Percentiles rank a stretch among this genome's conserved stretches.
These are phyloP conservation scores for Nilaparvata lugens DNA, from an alignment of 1,140 invertebrate species.

Conservation along the genomic window DNA sequence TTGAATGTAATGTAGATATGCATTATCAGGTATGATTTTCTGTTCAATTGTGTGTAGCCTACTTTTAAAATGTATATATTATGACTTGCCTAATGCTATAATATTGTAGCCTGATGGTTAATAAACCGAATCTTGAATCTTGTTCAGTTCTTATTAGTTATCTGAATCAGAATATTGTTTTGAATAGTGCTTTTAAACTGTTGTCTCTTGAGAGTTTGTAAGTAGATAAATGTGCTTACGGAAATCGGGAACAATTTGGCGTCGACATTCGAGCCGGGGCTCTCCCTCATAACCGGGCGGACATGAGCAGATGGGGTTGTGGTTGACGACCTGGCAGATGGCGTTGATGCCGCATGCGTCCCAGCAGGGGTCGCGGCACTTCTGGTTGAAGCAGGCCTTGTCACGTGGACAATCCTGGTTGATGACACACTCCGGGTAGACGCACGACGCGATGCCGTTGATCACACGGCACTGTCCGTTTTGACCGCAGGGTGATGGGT, in stretches of 20 bases:
- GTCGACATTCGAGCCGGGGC: slow-evolving; percentile 59
- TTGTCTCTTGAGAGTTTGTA: no score
- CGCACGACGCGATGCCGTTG: slow-evolving; percentile 57
- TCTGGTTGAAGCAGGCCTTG: slow-evolving; percentile 67
- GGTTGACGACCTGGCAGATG: slow-evolving; percentile 70
- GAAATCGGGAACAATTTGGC: neutral
- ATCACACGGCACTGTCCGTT: slow-evolving; percentile 70
- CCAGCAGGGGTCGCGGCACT: slow-evolving; percentile 71
- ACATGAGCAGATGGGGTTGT: slow-evolving; percentile 70
- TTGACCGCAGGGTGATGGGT: slow-evolving; percentile 66
- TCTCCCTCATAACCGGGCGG: slow-evolving; percentile 71
- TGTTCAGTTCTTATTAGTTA: no score
- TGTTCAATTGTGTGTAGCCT: no score
- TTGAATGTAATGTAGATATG: no score
- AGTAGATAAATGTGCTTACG: neutral
- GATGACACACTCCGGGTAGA: slow-evolving; percentile 76
- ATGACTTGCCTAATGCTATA: no score
- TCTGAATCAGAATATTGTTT: no score
- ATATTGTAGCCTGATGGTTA: no score
- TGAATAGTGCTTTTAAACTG: no score
- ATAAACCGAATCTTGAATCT: no score
- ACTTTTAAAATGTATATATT: no score
- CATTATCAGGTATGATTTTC: no score
- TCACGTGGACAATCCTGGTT: slow-evolving; percentile 74
- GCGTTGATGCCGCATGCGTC: slow-evolving; percentile 78